A percentile compares a stretch with the other conserved stretches of the same genome.
These are phyloP conservation scores for Pteruthius melanotis DNA, from an alignment of 2,113 vertebrate genomes.

Conservation along the genomic window DNA sequence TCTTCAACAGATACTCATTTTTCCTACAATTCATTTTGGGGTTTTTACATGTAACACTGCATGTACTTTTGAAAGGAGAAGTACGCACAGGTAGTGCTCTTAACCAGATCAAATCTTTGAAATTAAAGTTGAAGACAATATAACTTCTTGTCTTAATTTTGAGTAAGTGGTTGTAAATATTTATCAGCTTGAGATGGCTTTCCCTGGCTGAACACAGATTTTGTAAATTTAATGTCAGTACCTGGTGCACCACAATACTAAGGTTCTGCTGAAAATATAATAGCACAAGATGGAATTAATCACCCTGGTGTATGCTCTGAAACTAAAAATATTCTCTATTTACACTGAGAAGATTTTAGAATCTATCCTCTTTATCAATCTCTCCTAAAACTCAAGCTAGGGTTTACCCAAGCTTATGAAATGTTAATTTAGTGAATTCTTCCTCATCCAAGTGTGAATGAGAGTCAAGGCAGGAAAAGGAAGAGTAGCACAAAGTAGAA, in stretches of 20 bases:
- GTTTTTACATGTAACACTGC: not conserved
- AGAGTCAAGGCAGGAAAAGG: not conserved
- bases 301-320: not conserved
- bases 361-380: not conserved
- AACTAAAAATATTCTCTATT: not conserved
- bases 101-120: not conserved
- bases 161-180: not conserved
- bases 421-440: not conserved
- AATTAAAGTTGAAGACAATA: not conserved
- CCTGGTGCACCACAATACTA: not conserved
- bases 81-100: not conserved
- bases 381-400: not conserved
- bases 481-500: not conserved
- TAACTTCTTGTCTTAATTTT: not conserved
- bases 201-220: not conserved
- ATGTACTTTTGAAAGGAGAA: not conserved
- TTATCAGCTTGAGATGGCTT: not conserved
- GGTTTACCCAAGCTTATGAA: not conserved
- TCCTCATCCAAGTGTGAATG: not conserved
- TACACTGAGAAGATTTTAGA: not conserved
- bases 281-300: not conserved
- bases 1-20: not conserved
- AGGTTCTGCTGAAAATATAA: not conserved
- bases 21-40: not conserved
- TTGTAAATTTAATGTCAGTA: not conserved